Evolutionary conservation across 2,113 vertebrate genomes (phyloP).

Genomic region (Hystrix cristata): DNA sequence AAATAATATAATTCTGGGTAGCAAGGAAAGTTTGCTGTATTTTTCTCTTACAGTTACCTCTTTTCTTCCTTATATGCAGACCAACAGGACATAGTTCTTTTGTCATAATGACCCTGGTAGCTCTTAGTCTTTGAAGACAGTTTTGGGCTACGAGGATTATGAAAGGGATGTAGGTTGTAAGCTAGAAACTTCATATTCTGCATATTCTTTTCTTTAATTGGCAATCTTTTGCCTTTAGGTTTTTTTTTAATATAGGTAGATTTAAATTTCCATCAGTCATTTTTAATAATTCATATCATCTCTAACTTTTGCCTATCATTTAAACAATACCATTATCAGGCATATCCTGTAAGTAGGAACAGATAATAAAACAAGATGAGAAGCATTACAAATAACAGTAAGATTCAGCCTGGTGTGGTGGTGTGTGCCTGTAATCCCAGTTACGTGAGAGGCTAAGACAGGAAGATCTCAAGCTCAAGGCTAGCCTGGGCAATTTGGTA

Average conservation of each 20-base stretch:
- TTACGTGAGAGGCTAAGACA: background rate
- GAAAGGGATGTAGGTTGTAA: background rate
- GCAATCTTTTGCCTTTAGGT: background rate
- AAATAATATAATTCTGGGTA: background rate
- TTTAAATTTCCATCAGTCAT: background rate
- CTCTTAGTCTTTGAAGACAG: background rate
- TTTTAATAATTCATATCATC: slow-evolving; percentile 42
- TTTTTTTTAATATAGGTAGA: background rate
- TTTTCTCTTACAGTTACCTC: slow-evolving; percentile 24
- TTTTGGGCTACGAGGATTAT: background rate
- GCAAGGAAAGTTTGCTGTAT: background rate
- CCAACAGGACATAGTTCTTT: background rate
- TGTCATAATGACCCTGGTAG: slow-evolving; percentile 12
- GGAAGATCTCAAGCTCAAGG: background rate
- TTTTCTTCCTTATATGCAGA: background rate
- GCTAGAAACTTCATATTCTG: background rate
- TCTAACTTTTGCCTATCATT: slow-evolving; percentile 36
- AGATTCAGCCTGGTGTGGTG: background rate
- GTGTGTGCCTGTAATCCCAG: background rate
- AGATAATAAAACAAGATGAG: slow-evolving; percentile 8
- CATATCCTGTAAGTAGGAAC: background rate
- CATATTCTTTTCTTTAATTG: background rate
- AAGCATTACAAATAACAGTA: background rate
- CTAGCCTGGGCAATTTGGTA: background rate
- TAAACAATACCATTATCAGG: slow-evolving; percentile 17